Conservation (phyloP, 2,888 invertebrate genomes). For the Nephrotoma flavescens region DNA sequence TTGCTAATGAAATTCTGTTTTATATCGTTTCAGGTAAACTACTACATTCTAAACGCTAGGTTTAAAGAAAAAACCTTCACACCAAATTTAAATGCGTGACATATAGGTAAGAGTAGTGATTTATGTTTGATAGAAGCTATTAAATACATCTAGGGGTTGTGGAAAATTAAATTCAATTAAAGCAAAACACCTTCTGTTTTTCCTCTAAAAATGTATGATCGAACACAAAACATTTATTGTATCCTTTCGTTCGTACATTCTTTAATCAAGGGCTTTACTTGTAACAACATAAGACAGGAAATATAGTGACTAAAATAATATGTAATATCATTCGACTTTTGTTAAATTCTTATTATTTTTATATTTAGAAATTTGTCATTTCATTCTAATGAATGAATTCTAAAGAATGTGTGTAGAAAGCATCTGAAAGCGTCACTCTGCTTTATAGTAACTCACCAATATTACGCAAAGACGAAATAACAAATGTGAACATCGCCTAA, state of each 20-base stretch:
- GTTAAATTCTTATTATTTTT: background rate
- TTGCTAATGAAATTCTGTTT: background rate
- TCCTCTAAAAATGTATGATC: background rate
- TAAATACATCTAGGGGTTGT: background rate
- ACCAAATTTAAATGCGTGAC: background rate
- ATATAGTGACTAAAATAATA: background rate
- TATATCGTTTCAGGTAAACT: background rate
- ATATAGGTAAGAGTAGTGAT: background rate
- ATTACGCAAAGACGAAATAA: background rate
- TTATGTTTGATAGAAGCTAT: too few relatives aligned
- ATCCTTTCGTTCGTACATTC: too few relatives aligned
- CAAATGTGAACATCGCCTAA: background rate
- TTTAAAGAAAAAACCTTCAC: background rate
- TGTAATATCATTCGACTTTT: background rate
- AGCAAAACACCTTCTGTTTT: background rate
- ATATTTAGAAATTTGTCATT: background rate
- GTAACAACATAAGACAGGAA: too few relatives aligned
- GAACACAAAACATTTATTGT: background rate
- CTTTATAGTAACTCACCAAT: background rate
- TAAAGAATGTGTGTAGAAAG: background rate
- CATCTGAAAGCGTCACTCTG: background rate
- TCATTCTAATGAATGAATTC: background rate
- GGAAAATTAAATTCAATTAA: background rate
- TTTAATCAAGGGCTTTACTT: too few relatives aligned
- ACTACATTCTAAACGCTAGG: background rate